phyloP scores from a whole-genome alignment of 1,140 invertebrate species.

The Marisa cornuarietis region DNA sequence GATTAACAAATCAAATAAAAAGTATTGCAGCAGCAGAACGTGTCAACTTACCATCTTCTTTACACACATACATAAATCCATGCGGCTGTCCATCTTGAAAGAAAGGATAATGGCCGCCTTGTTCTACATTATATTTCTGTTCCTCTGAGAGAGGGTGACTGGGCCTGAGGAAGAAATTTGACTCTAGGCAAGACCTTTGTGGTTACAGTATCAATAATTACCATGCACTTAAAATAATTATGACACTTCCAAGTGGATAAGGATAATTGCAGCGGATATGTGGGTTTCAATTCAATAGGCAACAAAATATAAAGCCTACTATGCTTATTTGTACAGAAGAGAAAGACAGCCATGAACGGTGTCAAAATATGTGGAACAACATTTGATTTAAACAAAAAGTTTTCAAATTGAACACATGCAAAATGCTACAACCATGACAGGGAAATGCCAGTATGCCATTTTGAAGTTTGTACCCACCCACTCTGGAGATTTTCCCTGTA shows the following conservation, averaged over 20 bases:
- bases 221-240: neutral
- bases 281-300: neutral
- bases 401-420: neutral
- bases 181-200: neutral
- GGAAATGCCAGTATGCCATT: neutral
- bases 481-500: constrained; percentile 38
- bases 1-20: neutral
- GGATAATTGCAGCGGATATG: neutral
- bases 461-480: constrained; percentile 1
- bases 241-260: neutral
- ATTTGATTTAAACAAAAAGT: neutral
- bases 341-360: neutral
- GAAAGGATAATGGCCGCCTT: constrained; percentile 4
- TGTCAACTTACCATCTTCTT: constrained; percentile 12
- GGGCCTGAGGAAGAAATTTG: neutral
- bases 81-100: constrained; percentile 9
- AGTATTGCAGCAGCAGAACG: neutral
- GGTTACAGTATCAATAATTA: neutral
- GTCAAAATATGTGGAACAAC: neutral
- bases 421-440: neutral
- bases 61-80: constrained; percentile 10
- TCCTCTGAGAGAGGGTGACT: neutral
- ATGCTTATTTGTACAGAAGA: neutral
- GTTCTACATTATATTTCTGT: neutral
- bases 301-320: neutral